phyloP scores from a whole-genome alignment of 2,113 vertebrate species.

The Proteles cristata region DNA sequence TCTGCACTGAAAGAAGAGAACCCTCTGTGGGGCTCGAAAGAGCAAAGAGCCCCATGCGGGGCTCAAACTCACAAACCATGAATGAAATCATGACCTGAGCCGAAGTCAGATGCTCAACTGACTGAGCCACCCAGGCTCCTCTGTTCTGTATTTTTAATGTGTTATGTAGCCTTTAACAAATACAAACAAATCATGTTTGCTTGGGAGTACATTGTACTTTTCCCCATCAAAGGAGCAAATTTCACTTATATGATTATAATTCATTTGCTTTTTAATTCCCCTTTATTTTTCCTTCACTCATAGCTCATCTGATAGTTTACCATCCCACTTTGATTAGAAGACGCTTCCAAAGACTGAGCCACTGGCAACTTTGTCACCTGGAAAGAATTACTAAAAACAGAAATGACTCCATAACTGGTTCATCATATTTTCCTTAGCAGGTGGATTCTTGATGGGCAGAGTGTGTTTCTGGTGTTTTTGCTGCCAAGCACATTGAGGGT shows the following conservation, averaged over 20 bases:
- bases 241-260: background rate
- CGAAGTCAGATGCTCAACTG: too few species aligned
- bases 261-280: conserved; percentile 4
- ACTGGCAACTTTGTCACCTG: conserved; percentile 27
- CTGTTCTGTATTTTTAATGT: background rate
- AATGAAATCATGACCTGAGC: too few species aligned
- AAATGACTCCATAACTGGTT: conserved; percentile 71
- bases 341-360: background rate
- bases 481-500: conserved; percentile 73
- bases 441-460: conserved; percentile 62
- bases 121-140: too few species aligned
- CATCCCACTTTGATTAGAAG: conserved; percentile 20
- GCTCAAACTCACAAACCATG: too few species aligned
- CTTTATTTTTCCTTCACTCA: background rate
- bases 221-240: background rate
- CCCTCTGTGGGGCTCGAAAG: too few species aligned
- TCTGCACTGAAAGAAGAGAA: too few species aligned
- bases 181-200: background rate
- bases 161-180: background rate
- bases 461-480: conserved; percentile 33
- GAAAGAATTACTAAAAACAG: conserved; percentile 22
- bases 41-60: too few species aligned
- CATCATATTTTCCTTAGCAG: conserved; percentile 48
- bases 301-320: background rate
- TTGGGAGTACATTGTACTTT: background rate